These are phyloP conservation scores for Paralvinella palmiformis DNA, from an alignment of 1,140 invertebrate genomes.

Conservation along the genomic window DNA sequence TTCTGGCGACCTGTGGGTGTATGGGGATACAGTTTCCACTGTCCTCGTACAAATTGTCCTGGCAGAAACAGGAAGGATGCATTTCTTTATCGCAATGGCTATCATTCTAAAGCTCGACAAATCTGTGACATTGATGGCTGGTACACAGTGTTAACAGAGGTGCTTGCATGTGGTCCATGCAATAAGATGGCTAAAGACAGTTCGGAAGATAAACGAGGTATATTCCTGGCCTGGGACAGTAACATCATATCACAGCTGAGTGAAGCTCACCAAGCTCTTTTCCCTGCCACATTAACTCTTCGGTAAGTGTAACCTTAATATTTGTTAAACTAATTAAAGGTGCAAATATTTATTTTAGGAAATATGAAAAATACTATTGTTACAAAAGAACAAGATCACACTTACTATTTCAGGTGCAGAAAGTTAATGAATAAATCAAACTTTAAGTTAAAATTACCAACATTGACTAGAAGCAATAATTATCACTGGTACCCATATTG, in stretches of 20 bases:
- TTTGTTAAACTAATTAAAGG: no score
- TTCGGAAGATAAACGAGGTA: neutral
- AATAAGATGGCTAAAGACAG: neutral
- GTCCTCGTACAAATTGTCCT: neutral
- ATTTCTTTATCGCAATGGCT: neutral
- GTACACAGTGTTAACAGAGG: neutral
- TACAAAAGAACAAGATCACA: no score
- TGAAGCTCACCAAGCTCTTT: neutral
- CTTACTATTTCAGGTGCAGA: no score
- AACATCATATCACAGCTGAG: neutral
- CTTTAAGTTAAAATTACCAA: no score
- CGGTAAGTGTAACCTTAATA: neutral
- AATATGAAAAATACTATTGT: no score
- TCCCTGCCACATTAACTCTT: neutral
- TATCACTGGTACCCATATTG: no score
- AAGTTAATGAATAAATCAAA: no score
- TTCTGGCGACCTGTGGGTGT: neutral
- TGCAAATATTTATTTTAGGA: no score
- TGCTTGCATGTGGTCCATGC: neutral
- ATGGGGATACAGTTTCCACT: neutral
- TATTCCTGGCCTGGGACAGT: neutral
- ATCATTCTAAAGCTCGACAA: neutral
- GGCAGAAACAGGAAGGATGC: neutral
- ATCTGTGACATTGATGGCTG: neutral
- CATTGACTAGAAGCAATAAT: no score